Evolutionary conservation across 2,888 invertebrate species (phyloP).

Genomic region (Hypena proboscidalis): DNA sequence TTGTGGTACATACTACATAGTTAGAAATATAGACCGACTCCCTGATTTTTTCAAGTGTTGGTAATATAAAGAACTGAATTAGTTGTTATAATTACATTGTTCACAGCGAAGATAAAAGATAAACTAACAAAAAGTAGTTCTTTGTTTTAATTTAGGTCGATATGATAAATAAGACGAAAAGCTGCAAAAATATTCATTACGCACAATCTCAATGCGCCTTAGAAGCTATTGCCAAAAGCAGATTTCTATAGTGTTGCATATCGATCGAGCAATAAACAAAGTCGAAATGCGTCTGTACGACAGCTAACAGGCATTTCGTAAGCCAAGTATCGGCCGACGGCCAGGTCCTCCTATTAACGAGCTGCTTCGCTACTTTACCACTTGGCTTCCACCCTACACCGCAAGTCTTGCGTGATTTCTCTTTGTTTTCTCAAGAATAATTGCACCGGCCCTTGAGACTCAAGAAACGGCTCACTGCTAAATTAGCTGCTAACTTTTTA

Average conservation of each 20-base stretch:
- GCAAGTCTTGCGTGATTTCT: slow-evolving; percentile 48
- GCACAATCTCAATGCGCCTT: not conserved
- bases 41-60: too few relatives aligned
- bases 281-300: slow-evolving; percentile 12
- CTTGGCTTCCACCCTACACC: slow-evolving; percentile 45
- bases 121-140: too few relatives aligned
- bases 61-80: too few relatives aligned
- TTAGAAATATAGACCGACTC: too few relatives aligned
- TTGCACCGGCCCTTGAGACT: slow-evolving; percentile 45
- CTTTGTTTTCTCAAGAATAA: slow-evolving; percentile 57
- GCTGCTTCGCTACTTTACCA: slow-evolving; percentile 53
- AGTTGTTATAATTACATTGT: too few relatives aligned
- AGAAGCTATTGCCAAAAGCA: not conserved
- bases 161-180: too few relatives aligned
- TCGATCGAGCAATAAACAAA: slow-evolving; percentile 23
- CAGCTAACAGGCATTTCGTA: slow-evolving; percentile 37
- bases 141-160: too few relatives aligned
- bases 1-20: too few relatives aligned
- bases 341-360: slow-evolving; percentile 52
- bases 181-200: too few relatives aligned
- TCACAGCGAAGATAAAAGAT: too few relatives aligned
- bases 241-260: slow-evolving; percentile 10
- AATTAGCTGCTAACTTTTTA: slow-evolving; percentile 52
- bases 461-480: slow-evolving; percentile 41
- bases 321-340: slow-evolving; percentile 50